Base-by-base conservation (phyloP, 2,888 invertebrate genomes). In the Flexamia atlantica region DNA sequence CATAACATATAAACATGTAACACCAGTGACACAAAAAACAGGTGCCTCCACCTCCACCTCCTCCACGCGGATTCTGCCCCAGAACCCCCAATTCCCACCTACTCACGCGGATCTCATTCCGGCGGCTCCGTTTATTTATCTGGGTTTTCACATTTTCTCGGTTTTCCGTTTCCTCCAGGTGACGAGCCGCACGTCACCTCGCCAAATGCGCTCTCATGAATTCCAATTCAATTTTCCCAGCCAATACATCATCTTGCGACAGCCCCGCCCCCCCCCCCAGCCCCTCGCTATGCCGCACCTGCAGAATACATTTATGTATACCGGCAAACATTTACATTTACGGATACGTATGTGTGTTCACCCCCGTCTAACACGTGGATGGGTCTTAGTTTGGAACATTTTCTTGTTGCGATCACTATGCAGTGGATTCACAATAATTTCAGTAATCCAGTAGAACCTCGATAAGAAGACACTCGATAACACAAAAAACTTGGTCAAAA, bases 161-260 rank as follows among this genome's bases (percentile, higher is more conserved):
- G 64, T 23, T 64, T 64, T 10, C 64, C 25, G 68, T 30, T 68
- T 68, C 32, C 40, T 72, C 72, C 7, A 72, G 72, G 64, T 64
- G 76, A 42, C 76, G 42, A 36, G 50, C 40, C 46, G n/a, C 76
- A 76, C 76, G 40, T 76, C 50, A 76, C 76, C 76, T 76, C 20
- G 40, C 76, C 36, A 70, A 70, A 70, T 40, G 32, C 70, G 70
- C 76, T 76, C 76, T 76, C 76, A 76, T 76, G 76, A 76, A 76
- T 76, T 50, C 76, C 76, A 76, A 76, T 76, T 76, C 76, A 76
- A 76, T 76, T 76, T 76, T 50, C 42, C 76, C 76, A 76, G 50
- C 76, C 76, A 76, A 76, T 76, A 76, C 76, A 76, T 76, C 76
- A 76, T 76, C 46, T 30, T 10, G 30, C 40, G 72, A 72, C 72